phyloP scores from a whole-genome alignment of 2,888 invertebrate species.

The Luperina nickerlii region DNA sequence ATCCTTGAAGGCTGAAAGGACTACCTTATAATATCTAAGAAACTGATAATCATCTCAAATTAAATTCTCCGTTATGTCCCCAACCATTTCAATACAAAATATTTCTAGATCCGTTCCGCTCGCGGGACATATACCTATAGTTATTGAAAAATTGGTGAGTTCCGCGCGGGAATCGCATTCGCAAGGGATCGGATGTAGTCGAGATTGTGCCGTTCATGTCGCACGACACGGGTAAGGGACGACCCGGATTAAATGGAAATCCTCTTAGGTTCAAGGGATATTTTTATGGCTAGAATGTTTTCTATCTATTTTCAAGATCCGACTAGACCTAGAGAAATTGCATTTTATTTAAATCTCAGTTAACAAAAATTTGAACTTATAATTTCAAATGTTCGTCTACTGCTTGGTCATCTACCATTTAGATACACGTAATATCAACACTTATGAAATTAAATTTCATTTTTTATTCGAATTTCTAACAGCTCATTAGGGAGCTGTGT shows the following conservation, averaged over 20 bases:
- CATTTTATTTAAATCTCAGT: background rate
- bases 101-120: slow-evolving; percentile 31
- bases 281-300: background rate
- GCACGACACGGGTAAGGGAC: slow-evolving; percentile 27
- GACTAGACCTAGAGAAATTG: background rate
- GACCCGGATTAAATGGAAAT: slow-evolving; percentile 15
- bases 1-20: background rate
- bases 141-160: slow-evolving; percentile 58
- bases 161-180: slow-evolving; percentile 36
- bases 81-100: slow-evolving; percentile 37
- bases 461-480: background rate
- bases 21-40: background rate
- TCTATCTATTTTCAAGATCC: background rate
- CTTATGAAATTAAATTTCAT: background rate
- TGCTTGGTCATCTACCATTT: background rate
- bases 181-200: slow-evolving; percentile 27
- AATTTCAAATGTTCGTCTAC: background rate
- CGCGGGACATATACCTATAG: slow-evolving; percentile 36
- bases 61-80: background rate
- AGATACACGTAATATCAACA: background rate
- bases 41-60: background rate
- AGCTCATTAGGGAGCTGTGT: background rate
- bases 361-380: background rate
- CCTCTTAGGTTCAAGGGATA: background rate
- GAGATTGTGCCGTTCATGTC: slow-evolving; percentile 33